Evolutionary conservation across 2,113 vertebrate genomes (phyloP).

Genomic region (Pholis gunnellus): DNA sequence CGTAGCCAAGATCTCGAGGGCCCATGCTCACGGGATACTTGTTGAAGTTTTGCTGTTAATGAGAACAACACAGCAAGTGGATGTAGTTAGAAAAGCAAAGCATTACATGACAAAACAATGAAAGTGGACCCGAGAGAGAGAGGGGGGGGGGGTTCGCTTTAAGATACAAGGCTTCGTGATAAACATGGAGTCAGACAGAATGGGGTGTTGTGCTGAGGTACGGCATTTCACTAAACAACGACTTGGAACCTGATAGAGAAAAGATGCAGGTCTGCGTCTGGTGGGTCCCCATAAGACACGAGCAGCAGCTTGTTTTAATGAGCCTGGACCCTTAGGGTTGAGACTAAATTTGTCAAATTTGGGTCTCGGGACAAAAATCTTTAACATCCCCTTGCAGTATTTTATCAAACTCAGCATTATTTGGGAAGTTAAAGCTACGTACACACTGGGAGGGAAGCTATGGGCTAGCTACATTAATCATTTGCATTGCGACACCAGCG

Average conservation of each 20-base stretch:
- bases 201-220: slow-evolving; percentile 35
- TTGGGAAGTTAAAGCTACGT: slow-evolving; percentile 12
- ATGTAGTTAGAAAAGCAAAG: slow-evolving; percentile 40
- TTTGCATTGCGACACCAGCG: slow-evolving; percentile 22
- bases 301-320: slow-evolving; percentile 66
- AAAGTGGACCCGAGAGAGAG: slow-evolving; percentile 28
- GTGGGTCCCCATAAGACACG: slow-evolving; percentile 37
- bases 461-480: slow-evolving; percentile 29
- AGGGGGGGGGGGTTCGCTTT: not conserved
- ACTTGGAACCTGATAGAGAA: slow-evolving; percentile 16
- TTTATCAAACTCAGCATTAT: slow-evolving; percentile 57
- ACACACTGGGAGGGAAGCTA: not conserved
- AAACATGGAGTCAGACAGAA: slow-evolving; percentile 26
- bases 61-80: slow-evolving; percentile 55
- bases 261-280: slow-evolving; percentile 43
- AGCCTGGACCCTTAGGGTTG: slow-evolving; percentile 40
- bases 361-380: slow-evolving; percentile 65
- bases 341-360: slow-evolving; percentile 72
- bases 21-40: slow-evolving; percentile 73
- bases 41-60: slow-evolving; percentile 73
- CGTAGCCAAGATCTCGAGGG: slow-evolving; percentile 74
- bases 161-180: slow-evolving; percentile 33
- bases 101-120: slow-evolving; percentile 39
- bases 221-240: slow-evolving; percentile 18
- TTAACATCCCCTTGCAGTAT: slow-evolving; percentile 55